Percentiles rank a stretch among this genome's conserved stretches.
These are phyloP conservation scores for Platichthys flesus DNA, from an alignment of 2,113 vertebrate genomes.

Conservation along the genomic window DNA sequence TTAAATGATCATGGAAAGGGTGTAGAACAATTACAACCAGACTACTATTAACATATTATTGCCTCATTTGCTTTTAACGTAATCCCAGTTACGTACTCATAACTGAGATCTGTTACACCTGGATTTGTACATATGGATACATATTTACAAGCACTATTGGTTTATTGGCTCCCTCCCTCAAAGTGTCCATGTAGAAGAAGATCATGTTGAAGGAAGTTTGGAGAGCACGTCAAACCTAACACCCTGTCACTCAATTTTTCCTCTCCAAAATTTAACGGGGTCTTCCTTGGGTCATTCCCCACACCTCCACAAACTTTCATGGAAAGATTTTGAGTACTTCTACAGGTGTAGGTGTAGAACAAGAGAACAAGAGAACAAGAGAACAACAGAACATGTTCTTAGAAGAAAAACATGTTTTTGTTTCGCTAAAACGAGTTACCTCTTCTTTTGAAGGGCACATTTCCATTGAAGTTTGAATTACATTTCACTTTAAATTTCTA, in stretches of 20 bases:
- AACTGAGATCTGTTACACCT: not conserved
- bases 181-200: not conserved
- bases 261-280: too few relatives aligned
- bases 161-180: not conserved
- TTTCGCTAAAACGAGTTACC: not conserved
- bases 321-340: too few relatives aligned
- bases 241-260: too few relatives aligned
- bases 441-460: constrained; percentile 14
- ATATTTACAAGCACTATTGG: too few relatives aligned
- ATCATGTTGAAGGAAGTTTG: too few relatives aligned
- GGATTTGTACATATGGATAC: not conserved
- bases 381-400: not conserved
- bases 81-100: not conserved
- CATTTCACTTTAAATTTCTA: constrained; percentile 23
- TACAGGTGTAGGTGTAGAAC: constrained; percentile 10
- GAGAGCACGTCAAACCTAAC: too few relatives aligned
- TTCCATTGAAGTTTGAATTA: constrained; percentile 17
- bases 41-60: too few relatives aligned
- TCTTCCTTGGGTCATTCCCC: too few relatives aligned
- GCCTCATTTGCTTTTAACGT: not conserved
- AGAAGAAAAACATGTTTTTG: not conserved
- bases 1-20: not conserved
- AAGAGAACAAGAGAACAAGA: not conserved
- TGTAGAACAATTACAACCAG: too few relatives aligned
- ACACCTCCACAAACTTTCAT: too few relatives aligned